Percentiles rank a stretch among this genome's conserved stretches.
Evolutionary conservation across 1,140 invertebrate species (phyloP).

Genomic region (Leptinotarsa undecemlineata): DNA sequence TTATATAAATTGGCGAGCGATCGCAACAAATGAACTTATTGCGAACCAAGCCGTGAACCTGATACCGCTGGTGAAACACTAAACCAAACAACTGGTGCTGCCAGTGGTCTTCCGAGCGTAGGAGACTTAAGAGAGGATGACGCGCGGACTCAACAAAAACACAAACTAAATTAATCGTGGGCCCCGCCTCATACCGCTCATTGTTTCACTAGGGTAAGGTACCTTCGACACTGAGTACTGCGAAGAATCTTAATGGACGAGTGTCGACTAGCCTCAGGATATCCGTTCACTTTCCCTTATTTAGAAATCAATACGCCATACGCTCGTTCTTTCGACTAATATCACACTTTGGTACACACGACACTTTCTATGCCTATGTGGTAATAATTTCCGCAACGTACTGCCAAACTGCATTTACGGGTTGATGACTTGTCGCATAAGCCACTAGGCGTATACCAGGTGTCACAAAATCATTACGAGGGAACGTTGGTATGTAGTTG

Average conservation of each 20-base stretch:
- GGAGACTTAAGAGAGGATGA: constrained; percentile 22
- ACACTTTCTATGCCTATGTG: constrained; percentile 17
- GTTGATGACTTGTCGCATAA: constrained; percentile 21
- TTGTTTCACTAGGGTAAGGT: constrained; percentile 10
- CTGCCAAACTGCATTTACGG: constrained; percentile 19
- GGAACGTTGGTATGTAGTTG: too few relatives aligned
- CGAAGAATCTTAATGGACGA: constrained; percentile 15
- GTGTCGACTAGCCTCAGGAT: constrained; percentile 44
- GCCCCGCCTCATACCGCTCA: neutral
- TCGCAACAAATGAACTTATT: constrained; percentile 3
- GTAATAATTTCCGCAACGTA: constrained; percentile 19
- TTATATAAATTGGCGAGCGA: constrained; percentile 22
- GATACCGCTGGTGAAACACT: constrained; percentile 3
- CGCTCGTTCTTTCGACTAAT: neutral
- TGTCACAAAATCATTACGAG: neutral
- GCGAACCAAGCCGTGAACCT: constrained; percentile 9
- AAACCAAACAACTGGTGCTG: constrained; percentile 14
- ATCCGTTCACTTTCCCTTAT: constrained; percentile 51
- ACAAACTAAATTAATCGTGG: constrained; percentile 1
- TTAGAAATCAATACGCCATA: constrained; percentile 47
- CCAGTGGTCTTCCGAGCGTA: constrained; percentile 16
- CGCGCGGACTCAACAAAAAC: constrained; percentile 6
- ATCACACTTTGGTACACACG: constrained; percentile 9
- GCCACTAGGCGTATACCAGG: neutral
- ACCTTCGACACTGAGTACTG: constrained; percentile 11